A percentile compares a stretch with the other conserved stretches of the same genome.
These are phyloP conservation scores for Porites lobata DNA, from an alignment of 92 coral and sea anemone genomes.

Conservation along the genomic window DNA sequence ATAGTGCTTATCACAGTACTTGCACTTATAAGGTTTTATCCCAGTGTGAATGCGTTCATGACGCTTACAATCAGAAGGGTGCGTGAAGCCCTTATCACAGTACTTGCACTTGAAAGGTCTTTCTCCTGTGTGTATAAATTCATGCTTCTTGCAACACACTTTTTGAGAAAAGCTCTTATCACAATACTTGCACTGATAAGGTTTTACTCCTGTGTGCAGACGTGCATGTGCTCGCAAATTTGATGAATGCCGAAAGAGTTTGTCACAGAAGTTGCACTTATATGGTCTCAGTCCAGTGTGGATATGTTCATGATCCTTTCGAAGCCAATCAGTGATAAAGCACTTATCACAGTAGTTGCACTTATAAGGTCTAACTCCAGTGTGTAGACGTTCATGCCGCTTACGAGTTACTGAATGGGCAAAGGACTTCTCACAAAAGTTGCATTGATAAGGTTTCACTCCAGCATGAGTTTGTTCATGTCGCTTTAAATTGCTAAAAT, in stretches of 20 bases:
- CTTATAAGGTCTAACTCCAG: neutral
- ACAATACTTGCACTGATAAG: neutral
- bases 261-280: conserved; percentile 2
- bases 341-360: conserved; percentile 17
- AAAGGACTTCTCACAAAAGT: conserved; percentile 4
- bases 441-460: conserved; percentile 19
- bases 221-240: neutral
- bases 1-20: neutral
- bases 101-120: neutral
- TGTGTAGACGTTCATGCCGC: neutral
- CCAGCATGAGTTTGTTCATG: neutral
- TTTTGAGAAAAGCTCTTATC: neutral
- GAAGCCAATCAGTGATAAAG: neutral
- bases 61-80: neutral
- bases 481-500: too few species aligned
- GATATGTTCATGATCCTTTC: neutral
- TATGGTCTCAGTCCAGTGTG: neutral
- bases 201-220: neutral
- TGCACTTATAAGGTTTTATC: neutral
- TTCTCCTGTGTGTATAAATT: neutral
- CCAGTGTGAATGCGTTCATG: neutral
- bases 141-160: neutral
- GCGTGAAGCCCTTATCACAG: neutral
- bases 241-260: neutral
- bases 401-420: neutral